These are phyloP conservation scores for Lepidochrysops patricia DNA, from an alignment of 2,888 invertebrate species.

Conservation along the genomic window DNA sequence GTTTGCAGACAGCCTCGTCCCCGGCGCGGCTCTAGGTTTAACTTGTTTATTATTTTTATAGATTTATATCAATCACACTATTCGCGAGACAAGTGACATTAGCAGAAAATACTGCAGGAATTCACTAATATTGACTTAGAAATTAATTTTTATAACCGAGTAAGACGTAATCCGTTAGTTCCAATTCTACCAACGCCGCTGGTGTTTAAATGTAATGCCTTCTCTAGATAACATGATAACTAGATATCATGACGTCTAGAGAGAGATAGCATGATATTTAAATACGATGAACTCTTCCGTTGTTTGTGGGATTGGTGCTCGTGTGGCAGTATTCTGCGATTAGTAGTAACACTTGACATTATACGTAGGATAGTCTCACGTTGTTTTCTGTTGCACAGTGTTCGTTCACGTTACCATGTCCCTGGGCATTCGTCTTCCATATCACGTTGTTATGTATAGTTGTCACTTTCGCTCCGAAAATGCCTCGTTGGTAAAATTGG, in stretches of 20 bases:
- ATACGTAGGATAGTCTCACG: constrained; percentile 1
- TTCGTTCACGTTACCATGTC: constrained; percentile 47
- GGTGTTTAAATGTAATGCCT: no score
- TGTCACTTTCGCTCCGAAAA: constrained; percentile 24
- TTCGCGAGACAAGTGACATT: constrained; percentile 31
- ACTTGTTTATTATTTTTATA: constrained; percentile 40
- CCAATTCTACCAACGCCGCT: no score
- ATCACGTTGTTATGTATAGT: constrained; percentile 65
- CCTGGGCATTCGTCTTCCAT: constrained; percentile 65
- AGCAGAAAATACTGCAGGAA: neutral
- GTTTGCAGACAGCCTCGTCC: constrained; percentile 15
- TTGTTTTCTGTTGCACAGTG: constrained; percentile 16
- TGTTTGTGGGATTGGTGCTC: no score
- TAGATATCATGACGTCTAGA: no score
- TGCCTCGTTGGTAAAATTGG: constrained; percentile 18
- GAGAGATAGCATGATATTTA: no score
- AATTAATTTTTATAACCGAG: neutral
- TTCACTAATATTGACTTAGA: neutral
- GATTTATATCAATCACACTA: constrained; percentile 35
- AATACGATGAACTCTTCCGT: no score
- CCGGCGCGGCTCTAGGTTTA: constrained; percentile 20
- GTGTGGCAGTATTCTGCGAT: neutral
- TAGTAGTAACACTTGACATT: neutral
- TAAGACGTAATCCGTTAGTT: neutral
- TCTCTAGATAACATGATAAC: no score